Base-by-base conservation (phyloP, 64 coral and sea anemone genomes). In the Anthopleura sola region DNA sequence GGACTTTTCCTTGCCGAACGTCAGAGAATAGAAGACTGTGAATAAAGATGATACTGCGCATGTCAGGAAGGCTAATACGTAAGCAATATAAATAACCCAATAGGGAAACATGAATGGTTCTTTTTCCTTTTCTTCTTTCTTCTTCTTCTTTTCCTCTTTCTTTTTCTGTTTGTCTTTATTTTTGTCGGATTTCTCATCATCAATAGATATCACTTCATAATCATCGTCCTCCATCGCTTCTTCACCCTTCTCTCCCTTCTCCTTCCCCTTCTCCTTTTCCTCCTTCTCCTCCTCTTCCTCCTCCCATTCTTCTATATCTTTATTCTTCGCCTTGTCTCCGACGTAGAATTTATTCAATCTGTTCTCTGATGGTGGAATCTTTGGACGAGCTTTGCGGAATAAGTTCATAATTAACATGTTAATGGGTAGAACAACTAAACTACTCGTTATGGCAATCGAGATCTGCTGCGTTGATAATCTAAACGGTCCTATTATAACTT, bases 41-140 rank as follows among this genome's bases (percentile, higher is more conserved):
- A 98, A 91, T 9, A 83, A 37, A 3, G 91, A 88, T 24, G 88
- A 88, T 4, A 49, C 34, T 5, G 89, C 17, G 31, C 85, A 81
- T 23, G 75, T 87, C 1, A 91, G 36, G 18, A 81, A 40, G 16
- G 71, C 81, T 0, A 93, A 21, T 21, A 28, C 82, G 31, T 88
- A 98, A 14, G 95, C 91, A 58, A 98, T 32, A 44, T 93, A 93
- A 9, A 93, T 68, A 0, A 88, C 32, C 91, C 86, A 91, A 32
- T 93, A 89, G 31, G 91, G 82, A 40, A 86, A 64, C 34, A 10
- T 80, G 19, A 44, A 55, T 23, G n/a, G 23, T 20, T 33, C 7
- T 16, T 31, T 49, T 3, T 49, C 3, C 19, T 60, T 68, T 75
- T 84, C 75, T 31, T 33, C 16, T 64, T 53, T 39, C 11, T 75